These are phyloP conservation scores for Esperia sulphurella DNA, from an alignment of 2,888 invertebrate species.

Conservation along the genomic window DNA sequence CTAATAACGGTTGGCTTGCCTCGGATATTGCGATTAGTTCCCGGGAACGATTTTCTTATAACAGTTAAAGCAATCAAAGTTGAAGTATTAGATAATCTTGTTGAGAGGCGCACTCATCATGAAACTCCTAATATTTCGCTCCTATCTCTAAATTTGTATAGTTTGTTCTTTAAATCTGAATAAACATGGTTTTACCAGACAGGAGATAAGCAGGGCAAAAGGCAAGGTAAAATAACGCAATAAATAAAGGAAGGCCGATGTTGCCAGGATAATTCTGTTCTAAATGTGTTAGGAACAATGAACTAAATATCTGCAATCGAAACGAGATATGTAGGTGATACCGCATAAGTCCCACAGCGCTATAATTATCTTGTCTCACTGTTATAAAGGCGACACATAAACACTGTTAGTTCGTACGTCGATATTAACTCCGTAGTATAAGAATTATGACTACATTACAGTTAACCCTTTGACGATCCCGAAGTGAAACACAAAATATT, in stretches of 20 bases:
- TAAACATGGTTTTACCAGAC: no score
- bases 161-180: no score
- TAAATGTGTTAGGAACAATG: no score
- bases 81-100: not conserved
- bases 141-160: no score
- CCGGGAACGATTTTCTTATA: conserved; percentile 32
- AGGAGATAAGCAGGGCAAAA: no score
- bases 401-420: conserved; percentile 13
- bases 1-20: conserved; percentile 74
- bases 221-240: no score
- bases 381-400: conserved; percentile 33
- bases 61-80: not conserved
- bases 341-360: conserved; percentile 15
- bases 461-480: conserved; percentile 41
- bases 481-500: conserved; percentile 39
- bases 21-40: conserved; percentile 73
- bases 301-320: no score
- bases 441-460: conserved; percentile 14
- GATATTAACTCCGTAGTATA: conserved; percentile 20
- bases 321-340: no score
- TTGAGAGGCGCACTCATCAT: conserved; percentile 24
- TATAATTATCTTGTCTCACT: conserved; percentile 44
- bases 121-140: no score
- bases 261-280: no score
- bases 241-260: no score